phyloP scores from a whole-genome alignment of 2,797 vertebrate species.

The Fundulus diaphanus region DNA sequence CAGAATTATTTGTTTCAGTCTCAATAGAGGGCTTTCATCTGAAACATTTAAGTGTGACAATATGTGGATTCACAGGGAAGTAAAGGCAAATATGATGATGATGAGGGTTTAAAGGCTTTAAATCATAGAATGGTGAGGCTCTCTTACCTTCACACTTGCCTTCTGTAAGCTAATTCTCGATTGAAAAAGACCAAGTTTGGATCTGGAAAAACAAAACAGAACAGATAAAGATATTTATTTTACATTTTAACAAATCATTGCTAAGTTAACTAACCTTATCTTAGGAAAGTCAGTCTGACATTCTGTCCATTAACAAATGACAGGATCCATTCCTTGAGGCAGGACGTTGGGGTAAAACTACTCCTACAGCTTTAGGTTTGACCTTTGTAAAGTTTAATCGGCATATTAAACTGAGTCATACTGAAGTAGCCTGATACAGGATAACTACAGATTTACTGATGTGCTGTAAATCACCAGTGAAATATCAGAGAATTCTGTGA shows the following conservation, averaged over 20 bases:
- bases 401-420: conserved; percentile 26
- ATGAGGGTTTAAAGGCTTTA: not conserved
- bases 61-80: not conserved
- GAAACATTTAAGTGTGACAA: not conserved
- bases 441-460: not conserved
- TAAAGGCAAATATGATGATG: not conserved
- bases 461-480: conserved; percentile 34
- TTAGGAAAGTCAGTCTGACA: not conserved
- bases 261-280: not conserved
- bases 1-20: not conserved
- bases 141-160: conserved; percentile 96
- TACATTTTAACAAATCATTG: not conserved
- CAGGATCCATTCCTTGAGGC: not conserved
- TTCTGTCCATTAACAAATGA: not conserved
- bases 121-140: not conserved
- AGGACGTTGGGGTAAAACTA: not conserved
- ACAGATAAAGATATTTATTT: conserved; percentile 3
- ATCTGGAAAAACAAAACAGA: conserved; percentile 79
- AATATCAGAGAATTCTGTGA: not conserved
- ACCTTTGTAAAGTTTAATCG: not conserved
- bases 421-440: conserved; percentile 9
- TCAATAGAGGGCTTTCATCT: not conserved
- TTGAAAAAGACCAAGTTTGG: conserved; percentile 98
- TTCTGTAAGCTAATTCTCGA: conserved; percentile 99
- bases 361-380: not conserved